These are phyloP conservation scores for Drosophila micromelanica DNA, from an alignment of 1,140 invertebrate species.

Conservation along the genomic window DNA sequence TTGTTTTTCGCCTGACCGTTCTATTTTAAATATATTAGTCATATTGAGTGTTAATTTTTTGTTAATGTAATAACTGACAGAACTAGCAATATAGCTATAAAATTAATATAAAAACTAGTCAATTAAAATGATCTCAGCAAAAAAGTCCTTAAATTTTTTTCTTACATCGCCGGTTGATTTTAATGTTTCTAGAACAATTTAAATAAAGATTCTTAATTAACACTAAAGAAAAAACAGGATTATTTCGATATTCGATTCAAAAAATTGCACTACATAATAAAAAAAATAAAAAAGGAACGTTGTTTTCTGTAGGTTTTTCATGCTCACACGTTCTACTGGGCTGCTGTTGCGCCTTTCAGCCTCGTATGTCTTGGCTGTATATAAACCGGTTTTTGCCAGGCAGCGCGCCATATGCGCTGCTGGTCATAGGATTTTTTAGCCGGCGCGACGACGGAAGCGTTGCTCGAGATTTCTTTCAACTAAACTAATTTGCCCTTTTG, in stretches of 20 bases:
- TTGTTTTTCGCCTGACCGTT: too few relatives aligned
- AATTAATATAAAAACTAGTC: too few relatives aligned
- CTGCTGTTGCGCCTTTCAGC: slow-evolving; percentile 26
- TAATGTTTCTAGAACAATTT: too few relatives aligned
- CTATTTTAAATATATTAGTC: too few relatives aligned
- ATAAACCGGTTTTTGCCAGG: slow-evolving; percentile 64
- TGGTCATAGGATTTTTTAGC: slow-evolving; percentile 71
- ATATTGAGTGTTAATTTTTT: too few relatives aligned
- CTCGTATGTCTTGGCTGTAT: slow-evolving; percentile 31
- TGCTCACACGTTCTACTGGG: slow-evolving; percentile 33
- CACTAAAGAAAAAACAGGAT: too few relatives aligned
- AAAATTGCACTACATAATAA: neutral
- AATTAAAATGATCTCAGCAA: neutral
- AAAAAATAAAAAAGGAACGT: slow-evolving; percentile 24
- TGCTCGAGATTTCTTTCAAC: slow-evolving; percentile 59
- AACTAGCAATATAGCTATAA: too few relatives aligned
- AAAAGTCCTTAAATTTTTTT: neutral
- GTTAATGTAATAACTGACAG: too few relatives aligned
- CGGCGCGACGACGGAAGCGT: slow-evolving; percentile 55
- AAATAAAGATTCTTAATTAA: too few relatives aligned
- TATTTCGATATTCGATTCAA: neutral
- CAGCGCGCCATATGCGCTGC: slow-evolving; percentile 69
- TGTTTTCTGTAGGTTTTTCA: slow-evolving; percentile 40
- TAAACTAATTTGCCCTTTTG: slow-evolving; percentile 77
- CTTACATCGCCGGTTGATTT: too few relatives aligned